Evolutionary conservation across 2,888 invertebrate species (phyloP).

Genomic region (Amphipoea oculea): DNA sequence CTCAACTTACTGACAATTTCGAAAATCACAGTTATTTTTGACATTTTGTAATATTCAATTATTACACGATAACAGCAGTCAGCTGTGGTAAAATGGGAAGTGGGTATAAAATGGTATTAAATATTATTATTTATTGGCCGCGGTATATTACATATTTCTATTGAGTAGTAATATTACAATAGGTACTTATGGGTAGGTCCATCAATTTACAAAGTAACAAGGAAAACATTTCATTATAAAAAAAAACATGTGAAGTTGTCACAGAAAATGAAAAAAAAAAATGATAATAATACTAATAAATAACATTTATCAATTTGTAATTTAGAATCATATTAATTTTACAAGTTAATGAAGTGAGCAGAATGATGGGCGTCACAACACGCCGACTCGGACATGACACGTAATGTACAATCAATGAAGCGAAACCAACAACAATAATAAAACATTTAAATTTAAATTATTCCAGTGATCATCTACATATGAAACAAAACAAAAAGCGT

Average conservation of each 20-base stretch:
- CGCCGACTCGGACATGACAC: conserved; percentile 70
- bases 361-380: conserved; percentile 77
- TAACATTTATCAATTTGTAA: conserved; percentile 68
- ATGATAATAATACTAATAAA: conserved; percentile 68
- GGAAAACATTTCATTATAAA: conserved; percentile 58
- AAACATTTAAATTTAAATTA: conserved; percentile 79
- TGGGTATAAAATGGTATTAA: conserved; percentile 90
- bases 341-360: conserved; percentile 76
- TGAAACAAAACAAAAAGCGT: conserved; percentile 81
- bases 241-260: conserved; percentile 64
- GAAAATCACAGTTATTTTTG: conserved; percentile 91
- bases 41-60: conserved; percentile 88
- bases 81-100: conserved; percentile 87
- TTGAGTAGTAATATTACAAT: conserved; percentile 81
- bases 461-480: conserved; percentile 76
- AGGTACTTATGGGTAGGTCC: conserved; percentile 78
- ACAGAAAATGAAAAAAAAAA: conserved; percentile 67
- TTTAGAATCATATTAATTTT: conserved; percentile 69
- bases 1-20: conserved; percentile 91
- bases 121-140: conserved; percentile 89
- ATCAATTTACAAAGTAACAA: conserved; percentile 74
- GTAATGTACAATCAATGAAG: conserved; percentile 78
- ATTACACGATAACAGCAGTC: conserved; percentile 86
- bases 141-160: conserved; percentile 85
- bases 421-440: conserved; percentile 80